Evolutionary conservation across 2,113 vertebrate genomes (phyloP).

Genomic region (Motacilla alba): DNA sequence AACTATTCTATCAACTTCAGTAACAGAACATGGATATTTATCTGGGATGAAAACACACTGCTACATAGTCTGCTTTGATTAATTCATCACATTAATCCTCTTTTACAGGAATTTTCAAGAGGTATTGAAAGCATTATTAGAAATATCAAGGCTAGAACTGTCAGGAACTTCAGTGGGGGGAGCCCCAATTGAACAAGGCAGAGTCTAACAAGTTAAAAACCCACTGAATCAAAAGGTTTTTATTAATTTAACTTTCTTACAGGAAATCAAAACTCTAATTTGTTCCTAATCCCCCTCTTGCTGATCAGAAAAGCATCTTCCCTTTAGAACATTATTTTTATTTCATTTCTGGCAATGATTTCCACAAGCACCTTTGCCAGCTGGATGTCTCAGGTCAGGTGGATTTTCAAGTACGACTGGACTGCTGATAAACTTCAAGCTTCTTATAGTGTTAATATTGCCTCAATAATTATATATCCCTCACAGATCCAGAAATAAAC

Average conservation of each 20-base stretch:
- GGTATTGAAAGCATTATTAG: not conserved
- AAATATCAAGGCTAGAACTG: not conserved
- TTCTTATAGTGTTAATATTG: not conserved
- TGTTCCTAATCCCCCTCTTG: not conserved
- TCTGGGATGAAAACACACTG: not conserved
- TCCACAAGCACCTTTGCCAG: not conserved
- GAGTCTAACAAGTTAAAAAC: not conserved
- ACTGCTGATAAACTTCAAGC: not conserved
- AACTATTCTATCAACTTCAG: constrained; percentile 14
- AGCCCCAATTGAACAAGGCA: not conserved
- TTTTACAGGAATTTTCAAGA: not conserved
- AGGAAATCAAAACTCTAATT: not conserved
- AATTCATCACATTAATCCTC: not conserved
- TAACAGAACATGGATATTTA: not conserved
- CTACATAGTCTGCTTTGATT: not conserved
- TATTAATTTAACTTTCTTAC: not conserved
- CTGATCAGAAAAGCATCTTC: not conserved
- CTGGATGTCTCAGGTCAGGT: not conserved
- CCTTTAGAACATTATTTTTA: not conserved
- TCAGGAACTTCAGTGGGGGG: not conserved
- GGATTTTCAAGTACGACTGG: not conserved
- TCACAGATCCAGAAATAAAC: not conserved
- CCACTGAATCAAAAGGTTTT: not conserved
- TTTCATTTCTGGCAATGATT: not conserved
- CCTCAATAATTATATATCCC: not conserved